Evolutionary conservation across 2,113 vertebrate genomes (phyloP).

Genomic region (Oreotragus oreotragus): DNA sequence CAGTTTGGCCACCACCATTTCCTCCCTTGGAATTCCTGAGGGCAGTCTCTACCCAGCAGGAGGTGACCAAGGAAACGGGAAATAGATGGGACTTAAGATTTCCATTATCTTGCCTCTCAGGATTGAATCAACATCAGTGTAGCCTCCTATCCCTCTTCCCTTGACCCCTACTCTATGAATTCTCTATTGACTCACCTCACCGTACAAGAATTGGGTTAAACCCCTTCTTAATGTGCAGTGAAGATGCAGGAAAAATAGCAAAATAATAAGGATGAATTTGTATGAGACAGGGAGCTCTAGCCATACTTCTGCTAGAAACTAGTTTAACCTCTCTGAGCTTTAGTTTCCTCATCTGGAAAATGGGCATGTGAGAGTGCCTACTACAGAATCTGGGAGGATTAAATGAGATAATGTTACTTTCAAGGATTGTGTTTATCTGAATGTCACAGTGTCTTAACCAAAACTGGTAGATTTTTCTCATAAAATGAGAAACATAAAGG

Average conservation of each 20-base stretch:
- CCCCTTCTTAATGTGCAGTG: neutral
- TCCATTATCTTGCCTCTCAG: neutral
- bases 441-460: neutral
- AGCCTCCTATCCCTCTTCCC: neutral
- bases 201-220: neutral
- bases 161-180: too few relatives aligned
- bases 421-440: neutral
- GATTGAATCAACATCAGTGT: neutral
- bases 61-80: too few relatives aligned
- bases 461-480: neutral
- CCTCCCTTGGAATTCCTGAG: neutral
- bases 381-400: neutral
- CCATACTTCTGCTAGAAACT: too few relatives aligned
- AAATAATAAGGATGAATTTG: neutral
- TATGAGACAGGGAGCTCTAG: rapidly evolving
- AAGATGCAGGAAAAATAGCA: neutral
- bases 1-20: too few relatives aligned
- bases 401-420: neutral
- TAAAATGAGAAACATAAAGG: neutral
- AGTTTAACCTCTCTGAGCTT: neutral
- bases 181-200: neutral
- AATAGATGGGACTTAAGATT: neutral
- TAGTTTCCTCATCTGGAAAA: neutral
- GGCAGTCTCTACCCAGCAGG: rapidly evolving
- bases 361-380: neutral